Base-by-base conservation (phyloP, 2,113 vertebrate genomes). In the Labeo rohita region DNA sequence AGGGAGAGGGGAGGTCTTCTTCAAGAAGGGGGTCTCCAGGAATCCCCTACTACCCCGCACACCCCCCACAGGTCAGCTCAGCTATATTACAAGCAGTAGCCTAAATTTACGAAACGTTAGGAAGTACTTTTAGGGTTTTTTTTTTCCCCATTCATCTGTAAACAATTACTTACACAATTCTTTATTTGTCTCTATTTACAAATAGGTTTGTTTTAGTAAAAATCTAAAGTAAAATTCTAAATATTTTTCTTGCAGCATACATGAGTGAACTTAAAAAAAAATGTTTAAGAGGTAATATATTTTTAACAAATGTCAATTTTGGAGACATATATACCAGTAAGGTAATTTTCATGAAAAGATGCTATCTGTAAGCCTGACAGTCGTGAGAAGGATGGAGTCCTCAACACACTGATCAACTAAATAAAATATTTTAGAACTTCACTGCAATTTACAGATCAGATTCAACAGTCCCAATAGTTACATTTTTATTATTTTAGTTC, bases 1-100 rank as follows among this genome's bases (percentile, higher is more conserved):
- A 36, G 84, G 18, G 84, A 23, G 49, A 68, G 59, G 61, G 84
- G 72, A 73, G 85, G 85, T 73, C 49, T 74, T 73, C 80, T 82
- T 68, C 47, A 54, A n/a, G 8, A 80, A 36, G 82, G 82, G 68
- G 83, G 74, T 86, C 86, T 87, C 85, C 89, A 86, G 90, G 74
- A 73, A 56, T 50, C 13, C 34, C 91, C 85, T 45, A 63, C 68
- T 78, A 47, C 65, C 66, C 12, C 10, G 21, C 6, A 21, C 80
- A 34, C 61, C 23, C 63, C 63, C 80, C 63, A 68, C 15, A 68
- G 61, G 28, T 34, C 80, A 82, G 9, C 13, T 18, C 47, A 72
- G 36, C 68, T 15, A 21, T 6, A 61, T 61, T 21, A 45, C 36
- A 43, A 61, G 76, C 23, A n/a, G 2, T 79, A 61, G 21, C 3